Conservation (phyloP, 2,888 invertebrate genomes). For the Cyclophora punctaria region DNA sequence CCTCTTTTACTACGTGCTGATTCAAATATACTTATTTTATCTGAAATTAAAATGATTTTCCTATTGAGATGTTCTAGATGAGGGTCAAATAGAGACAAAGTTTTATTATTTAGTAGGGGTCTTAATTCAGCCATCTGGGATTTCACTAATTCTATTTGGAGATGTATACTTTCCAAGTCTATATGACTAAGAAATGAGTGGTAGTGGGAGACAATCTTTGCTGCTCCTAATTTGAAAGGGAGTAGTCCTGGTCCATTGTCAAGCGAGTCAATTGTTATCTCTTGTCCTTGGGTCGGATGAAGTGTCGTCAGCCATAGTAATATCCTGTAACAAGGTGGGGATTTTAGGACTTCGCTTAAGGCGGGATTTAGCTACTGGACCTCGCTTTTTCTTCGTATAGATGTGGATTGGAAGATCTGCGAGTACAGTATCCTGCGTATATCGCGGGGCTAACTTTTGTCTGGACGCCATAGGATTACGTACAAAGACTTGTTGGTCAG, state of each 20-base stretch:
- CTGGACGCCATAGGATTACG: not conserved
- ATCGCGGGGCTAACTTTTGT: not conserved
- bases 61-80: not conserved
- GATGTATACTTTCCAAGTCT: constrained; percentile 1
- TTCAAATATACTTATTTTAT: not conserved
- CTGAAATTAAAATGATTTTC: not conserved
- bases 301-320: not conserved
- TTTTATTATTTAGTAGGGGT: constrained; percentile 4
- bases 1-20: constrained; percentile 4
- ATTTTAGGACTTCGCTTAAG: too few species aligned
- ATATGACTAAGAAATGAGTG: constrained; percentile 16
- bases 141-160: constrained; percentile 2
- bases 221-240: constrained; percentile 17
- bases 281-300: constrained; percentile 1
- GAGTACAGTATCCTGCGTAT: constrained; percentile 1
- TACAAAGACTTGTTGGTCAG: constrained; percentile 1
- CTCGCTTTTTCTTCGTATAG: not conserved
- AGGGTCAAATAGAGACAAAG: constrained; percentile 5
- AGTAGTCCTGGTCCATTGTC: constrained; percentile 13
- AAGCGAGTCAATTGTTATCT: constrained; percentile 9
- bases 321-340: constrained; percentile 1
- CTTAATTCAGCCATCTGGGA: constrained; percentile 2
- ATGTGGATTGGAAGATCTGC: not conserved
- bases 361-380: too few species aligned
- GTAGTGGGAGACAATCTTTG: constrained; percentile 16